A percentile compares a stretch with the other conserved stretches of the same genome.
Evolutionary conservation across 1,140 invertebrate genomes (phyloP).

Genomic region (Phymastichus coffea): DNA sequence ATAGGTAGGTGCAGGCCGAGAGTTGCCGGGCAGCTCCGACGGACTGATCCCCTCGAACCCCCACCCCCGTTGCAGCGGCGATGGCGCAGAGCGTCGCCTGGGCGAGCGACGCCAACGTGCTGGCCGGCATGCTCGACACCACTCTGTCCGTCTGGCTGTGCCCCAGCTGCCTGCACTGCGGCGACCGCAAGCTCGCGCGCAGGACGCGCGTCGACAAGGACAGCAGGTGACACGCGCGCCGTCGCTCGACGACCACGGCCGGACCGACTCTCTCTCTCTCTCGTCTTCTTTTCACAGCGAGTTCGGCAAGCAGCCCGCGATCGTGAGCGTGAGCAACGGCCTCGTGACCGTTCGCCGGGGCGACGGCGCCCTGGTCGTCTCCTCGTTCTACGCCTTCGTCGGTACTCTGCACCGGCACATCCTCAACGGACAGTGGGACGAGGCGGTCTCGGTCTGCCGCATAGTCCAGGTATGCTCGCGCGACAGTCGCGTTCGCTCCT

Average conservation of each 20-base stretch:
- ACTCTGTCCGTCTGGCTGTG: slow-evolving; percentile 85
- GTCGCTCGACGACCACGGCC: too few relatives aligned
- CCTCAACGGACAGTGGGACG: slow-evolving; percentile 67
- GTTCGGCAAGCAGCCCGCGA: slow-evolving; percentile 76
- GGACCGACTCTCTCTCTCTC: slow-evolving; percentile 19
- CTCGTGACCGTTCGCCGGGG: slow-evolving; percentile 72
- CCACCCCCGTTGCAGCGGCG: too few relatives aligned
- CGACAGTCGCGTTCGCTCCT: slow-evolving; percentile 35
- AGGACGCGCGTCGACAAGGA: slow-evolving; percentile 68
- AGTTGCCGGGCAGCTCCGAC: too few relatives aligned
- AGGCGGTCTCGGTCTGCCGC: slow-evolving; percentile 75
- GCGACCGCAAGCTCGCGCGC: slow-evolving; percentile 72
- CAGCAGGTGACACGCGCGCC: slow-evolving; percentile 63
- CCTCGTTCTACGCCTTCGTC: slow-evolving; percentile 68
- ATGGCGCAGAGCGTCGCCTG: slow-evolving; percentile 81
- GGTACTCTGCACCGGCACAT: slow-evolving; percentile 66
- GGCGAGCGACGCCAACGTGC: slow-evolving; percentile 81
- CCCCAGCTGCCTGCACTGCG: slow-evolving; percentile 61
- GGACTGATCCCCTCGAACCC: too few relatives aligned
- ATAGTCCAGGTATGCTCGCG: slow-evolving; percentile 72
- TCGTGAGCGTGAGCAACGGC: slow-evolving; percentile 78
- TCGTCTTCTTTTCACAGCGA: slow-evolving; percentile 60
- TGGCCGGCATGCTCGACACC: slow-evolving; percentile 80
- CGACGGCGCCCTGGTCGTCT: slow-evolving; percentile 68
- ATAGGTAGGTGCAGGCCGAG: slow-evolving; percentile 73